Base-by-base conservation (phyloP, 1,140 invertebrate genomes). In the Schlechtendalia chinensis region DNA sequence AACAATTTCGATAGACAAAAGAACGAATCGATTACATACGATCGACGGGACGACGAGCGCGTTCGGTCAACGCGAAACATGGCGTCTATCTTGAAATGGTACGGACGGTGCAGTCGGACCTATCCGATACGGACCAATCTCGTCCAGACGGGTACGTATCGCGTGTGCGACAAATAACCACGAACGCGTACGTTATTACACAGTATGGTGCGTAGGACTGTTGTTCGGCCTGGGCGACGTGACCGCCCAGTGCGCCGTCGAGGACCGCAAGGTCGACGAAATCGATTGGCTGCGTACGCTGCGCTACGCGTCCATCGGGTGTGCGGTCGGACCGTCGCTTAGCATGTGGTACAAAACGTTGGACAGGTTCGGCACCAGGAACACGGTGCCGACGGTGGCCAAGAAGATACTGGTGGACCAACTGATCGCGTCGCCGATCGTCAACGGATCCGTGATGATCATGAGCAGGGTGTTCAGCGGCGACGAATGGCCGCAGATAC, bases 341-440 rank as follows among this genome's bases (percentile, higher is more conserved):
- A 87, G 89, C 81, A 86, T 86, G 11, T 94, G 92, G 92, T 94
- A 93, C 85, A 87, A 88, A 71, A 82, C 90, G 63, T 84, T 95
- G 56, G 90, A 93, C 72, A 88, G 86, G 82, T 83, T 89, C 77
- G 89, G 89, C 87, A 87, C 83, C 80, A 85, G 86, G 12, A 86
- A 86, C 83, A 89, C 89, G 72, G 86, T 87, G 84, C 84, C 85
- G 53, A 88, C 87, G 24, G 86, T 89, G 6, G 61, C 93, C 2
- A 91, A 91, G 84, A 94, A 94, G 87, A 90, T 94, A 19, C 85
- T 88, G n/a, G 84, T 89, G 27, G 94, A 96, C 87, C 94, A 96
- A 86, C 71, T 87, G 5, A 27, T 89, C 14, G 94, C 91, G 86
- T 91, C 90, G 16, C 93, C 91, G 61, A 83, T 85, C 61, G 93